Percentiles rank a stretch among this genome's conserved stretches.
These are phyloP conservation scores for Lamellibrachia satsuma DNA, from an alignment of 2,888 invertebrate genomes.

Conservation along the genomic window DNA sequence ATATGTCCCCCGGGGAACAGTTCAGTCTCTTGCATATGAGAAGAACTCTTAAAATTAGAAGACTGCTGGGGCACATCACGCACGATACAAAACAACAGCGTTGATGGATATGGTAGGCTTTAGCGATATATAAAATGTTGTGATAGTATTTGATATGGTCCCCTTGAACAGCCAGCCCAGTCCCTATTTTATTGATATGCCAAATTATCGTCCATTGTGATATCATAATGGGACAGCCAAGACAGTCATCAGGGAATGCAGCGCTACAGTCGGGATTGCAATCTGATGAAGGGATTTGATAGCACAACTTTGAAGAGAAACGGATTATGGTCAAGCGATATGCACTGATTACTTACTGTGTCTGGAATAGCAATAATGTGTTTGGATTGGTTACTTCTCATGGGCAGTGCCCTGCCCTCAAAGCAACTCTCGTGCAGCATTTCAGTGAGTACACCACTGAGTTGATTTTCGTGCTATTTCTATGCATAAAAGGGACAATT, in stretches of 20 bases:
- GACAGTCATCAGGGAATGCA: not conserved
- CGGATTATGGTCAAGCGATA: not conserved
- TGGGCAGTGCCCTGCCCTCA: not conserved
- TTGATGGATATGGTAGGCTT: not conserved
- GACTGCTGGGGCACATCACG: not conserved
- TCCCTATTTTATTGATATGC: constrained; percentile 13
- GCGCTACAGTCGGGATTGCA: not conserved
- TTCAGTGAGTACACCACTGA: not conserved
- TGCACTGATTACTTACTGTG: not conserved
- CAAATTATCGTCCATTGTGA: not conserved
- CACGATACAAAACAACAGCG: not conserved
- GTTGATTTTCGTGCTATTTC: not conserved
- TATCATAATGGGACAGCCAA: not conserved
- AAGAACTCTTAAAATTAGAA: not conserved
- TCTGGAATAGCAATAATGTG: not conserved
- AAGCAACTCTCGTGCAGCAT: not conserved
- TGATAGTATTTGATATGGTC: not conserved
- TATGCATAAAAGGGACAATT: not conserved
- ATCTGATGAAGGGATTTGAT: not conserved
- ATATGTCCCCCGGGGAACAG: not conserved
- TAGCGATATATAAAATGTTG: not conserved
- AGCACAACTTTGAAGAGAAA: not conserved
- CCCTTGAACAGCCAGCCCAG: not conserved
- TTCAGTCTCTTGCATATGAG: not conserved
- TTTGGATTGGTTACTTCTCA: not conserved